Evolutionary conservation across 2,113 vertebrate species (phyloP).

Genomic region (Tachycineta bicolor): DNA sequence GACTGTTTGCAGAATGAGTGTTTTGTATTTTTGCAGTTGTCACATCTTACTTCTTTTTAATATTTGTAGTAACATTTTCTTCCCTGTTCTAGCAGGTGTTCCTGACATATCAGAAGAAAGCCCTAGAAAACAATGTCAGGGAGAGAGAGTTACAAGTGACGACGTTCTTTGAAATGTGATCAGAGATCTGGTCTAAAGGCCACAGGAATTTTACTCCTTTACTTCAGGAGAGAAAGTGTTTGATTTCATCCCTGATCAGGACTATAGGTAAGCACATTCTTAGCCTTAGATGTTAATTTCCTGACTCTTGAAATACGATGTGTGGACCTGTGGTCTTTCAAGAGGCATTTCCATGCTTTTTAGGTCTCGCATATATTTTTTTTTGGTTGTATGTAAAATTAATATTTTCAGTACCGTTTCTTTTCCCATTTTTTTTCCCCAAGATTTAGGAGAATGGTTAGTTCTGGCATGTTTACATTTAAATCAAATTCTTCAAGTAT

Average conservation of each 20-base stretch:
- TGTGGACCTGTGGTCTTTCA: background rate
- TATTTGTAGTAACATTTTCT: background rate
- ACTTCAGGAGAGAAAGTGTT: background rate
- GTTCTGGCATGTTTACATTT: background rate
- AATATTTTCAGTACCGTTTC: background rate
- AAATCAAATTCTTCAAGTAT: background rate
- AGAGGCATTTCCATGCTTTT: background rate
- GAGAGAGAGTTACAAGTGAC: background rate
- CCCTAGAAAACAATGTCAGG: background rate
- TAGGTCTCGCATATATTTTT: background rate
- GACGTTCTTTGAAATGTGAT: background rate
- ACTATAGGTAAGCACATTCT: background rate
- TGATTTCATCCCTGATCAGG: background rate
- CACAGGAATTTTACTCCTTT: background rate
- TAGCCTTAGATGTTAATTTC: background rate
- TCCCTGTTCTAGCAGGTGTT: background rate
- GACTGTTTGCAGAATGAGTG: background rate
- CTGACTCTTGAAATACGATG: background rate
- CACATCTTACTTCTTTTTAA: background rate
- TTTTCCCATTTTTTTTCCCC: background rate
- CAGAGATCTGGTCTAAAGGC: background rate
- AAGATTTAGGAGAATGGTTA: background rate
- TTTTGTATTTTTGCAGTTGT: background rate
- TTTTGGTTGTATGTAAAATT: background rate
- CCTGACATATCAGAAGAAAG: background rate